These are phyloP conservation scores for Chrysogorgia sp. DNA, from an alignment of 92 coral and sea anemone genomes.

Conservation along the genomic window DNA sequence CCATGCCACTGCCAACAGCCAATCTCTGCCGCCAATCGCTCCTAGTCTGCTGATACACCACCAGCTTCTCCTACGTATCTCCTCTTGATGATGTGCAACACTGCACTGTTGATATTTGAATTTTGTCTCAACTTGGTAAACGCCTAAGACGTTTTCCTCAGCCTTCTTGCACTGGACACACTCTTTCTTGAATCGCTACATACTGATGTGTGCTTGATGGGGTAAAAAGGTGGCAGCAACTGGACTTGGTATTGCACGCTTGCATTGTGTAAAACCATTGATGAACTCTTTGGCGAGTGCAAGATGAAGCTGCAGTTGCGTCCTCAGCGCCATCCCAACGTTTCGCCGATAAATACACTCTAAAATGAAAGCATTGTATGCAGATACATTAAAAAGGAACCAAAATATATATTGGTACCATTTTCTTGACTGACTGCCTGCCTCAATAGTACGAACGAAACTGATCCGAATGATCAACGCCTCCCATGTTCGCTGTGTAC, in stretches of 20 bases:
- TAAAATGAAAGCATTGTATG: too few relatives aligned
- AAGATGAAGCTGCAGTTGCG: constrained; percentile 40
- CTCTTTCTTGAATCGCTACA: constrained; percentile 43
- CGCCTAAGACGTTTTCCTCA: constrained; percentile 45
- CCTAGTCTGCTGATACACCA: too few relatives aligned
- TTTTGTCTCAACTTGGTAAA: constrained; percentile 55
- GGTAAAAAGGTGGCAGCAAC: constrained; percentile 2
- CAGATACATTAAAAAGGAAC: constrained; percentile 55
- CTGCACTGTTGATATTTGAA: constrained; percentile 53
- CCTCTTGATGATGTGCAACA: too few relatives aligned
- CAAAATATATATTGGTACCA: constrained; percentile 65
- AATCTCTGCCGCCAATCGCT: too few relatives aligned
- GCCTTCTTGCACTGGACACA: constrained; percentile 51
- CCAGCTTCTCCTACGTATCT: too few relatives aligned
- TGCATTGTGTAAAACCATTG: constrained; percentile 43
- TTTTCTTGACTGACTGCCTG: constrained; percentile 50
- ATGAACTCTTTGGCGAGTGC: constrained; percentile 52
- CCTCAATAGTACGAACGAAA: constrained; percentile 43
- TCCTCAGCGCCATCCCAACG: constrained; percentile 43
- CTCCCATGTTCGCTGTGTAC: too few relatives aligned
- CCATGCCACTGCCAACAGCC: too few relatives aligned
- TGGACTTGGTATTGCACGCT: constrained; percentile 14
- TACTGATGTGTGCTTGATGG: not conserved
- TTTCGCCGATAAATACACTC: too few relatives aligned
- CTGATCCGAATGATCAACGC: constrained; percentile 58